phyloP scores from a whole-genome alignment of 2,888 invertebrate genomes.

The Himalopsyche kuldschensis region DNA sequence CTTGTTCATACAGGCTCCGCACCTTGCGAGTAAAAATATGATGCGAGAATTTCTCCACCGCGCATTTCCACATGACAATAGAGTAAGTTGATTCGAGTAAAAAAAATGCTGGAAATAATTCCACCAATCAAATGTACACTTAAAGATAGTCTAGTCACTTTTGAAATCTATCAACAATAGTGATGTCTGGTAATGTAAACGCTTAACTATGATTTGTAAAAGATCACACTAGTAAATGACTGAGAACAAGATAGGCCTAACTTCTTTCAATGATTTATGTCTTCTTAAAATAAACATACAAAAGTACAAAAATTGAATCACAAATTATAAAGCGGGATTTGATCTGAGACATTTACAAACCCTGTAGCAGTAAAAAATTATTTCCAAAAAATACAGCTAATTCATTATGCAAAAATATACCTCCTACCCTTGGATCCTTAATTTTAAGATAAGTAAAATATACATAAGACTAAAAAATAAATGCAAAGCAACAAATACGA shows the following conservation, averaged over 20 bases:
- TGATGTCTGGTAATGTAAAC: slow-evolving; percentile 25
- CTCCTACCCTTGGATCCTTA: slow-evolving; percentile 15
- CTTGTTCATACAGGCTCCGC: slow-evolving; percentile 35
- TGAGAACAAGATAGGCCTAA: slow-evolving; percentile 13
- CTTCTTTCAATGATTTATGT: slow-evolving; percentile 4
- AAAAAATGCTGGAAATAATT: not conserved
- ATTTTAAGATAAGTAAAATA: slow-evolving; percentile 18
- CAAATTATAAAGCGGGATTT: slow-evolving; percentile 22
- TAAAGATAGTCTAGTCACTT: not conserved
- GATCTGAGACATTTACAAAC: slow-evolving; percentile 28
- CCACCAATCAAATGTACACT: not conserved
- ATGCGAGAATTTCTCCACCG: slow-evolving; percentile 6
- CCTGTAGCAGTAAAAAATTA: slow-evolving; percentile 28
- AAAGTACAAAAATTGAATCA: slow-evolving; percentile 28
- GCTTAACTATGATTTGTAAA: slow-evolving; percentile 29
- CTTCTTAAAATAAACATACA: slow-evolving; percentile 10
- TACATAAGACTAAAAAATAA: slow-evolving; percentile 28
- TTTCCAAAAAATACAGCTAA: slow-evolving; percentile 13
- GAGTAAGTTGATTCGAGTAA: slow-evolving; percentile 7
- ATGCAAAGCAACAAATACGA: slow-evolving; percentile 45
- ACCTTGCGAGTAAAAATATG: slow-evolving; percentile 6
- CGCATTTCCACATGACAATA: not conserved
- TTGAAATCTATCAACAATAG: not conserved
- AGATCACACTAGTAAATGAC: slow-evolving; percentile 31
- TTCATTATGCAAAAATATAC: slow-evolving; percentile 17